phyloP scores from a whole-genome alignment of 2,113 vertebrate genomes.

The Callocephalon fimbriatum region DNA sequence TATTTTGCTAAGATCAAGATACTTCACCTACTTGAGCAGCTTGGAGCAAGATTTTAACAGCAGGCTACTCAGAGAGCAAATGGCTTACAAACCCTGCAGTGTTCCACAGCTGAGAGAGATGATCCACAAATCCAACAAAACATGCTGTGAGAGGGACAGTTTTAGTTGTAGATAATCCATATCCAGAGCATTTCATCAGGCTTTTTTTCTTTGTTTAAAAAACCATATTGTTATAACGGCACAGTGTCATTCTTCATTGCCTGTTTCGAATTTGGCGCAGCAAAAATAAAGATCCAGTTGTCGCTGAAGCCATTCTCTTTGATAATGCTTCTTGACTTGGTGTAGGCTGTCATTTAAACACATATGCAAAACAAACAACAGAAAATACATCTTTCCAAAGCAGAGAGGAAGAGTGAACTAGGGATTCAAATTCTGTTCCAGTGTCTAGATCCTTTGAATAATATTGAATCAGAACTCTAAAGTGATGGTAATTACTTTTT shows the following conservation, averaged over 20 bases:
- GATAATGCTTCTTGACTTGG: neutral
- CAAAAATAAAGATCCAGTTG: neutral
- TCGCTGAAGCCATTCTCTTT: neutral
- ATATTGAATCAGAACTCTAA: neutral
- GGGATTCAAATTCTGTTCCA: neutral
- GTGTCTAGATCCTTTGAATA: neutral
- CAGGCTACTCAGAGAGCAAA: neutral
- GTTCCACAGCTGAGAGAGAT: neutral
- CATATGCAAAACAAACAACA: neutral
- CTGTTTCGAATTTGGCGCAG: neutral
- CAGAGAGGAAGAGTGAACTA: neutral
- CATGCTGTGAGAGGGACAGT: neutral
- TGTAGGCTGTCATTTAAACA: neutral
- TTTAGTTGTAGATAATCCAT: neutral
- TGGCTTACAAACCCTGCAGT: neutral
- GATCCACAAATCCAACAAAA: neutral
- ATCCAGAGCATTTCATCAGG: neutral
- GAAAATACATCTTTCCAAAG: neutral
- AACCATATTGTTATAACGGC: neutral
- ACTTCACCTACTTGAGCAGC: neutral
- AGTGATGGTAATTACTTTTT: neutral
- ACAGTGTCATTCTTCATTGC: neutral
- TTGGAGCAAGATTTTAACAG: neutral
- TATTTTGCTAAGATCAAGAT: neutral
- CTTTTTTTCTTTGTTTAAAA: neutral